Conservation (phyloP, 1,140 invertebrate genomes). For the Drosophila nikananu region DNA sequence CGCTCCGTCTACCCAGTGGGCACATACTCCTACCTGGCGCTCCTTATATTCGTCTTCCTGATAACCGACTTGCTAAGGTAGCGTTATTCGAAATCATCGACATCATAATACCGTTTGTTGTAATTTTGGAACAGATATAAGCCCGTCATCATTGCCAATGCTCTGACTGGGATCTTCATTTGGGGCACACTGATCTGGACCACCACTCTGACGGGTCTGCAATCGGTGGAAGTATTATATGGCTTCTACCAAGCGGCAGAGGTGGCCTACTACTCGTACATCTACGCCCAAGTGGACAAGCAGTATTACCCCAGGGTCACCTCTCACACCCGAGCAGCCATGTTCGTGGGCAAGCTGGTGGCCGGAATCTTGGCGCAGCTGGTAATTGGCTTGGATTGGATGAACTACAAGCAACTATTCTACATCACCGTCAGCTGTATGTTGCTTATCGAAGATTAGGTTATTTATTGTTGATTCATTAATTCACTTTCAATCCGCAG, state of each 20-base stretch:
- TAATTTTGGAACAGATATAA: conserved; percentile 89
- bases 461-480: background rate
- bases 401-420: conserved; percentile 89
- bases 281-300: conserved; percentile 95
- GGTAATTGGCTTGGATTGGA: conserved; percentile 86
- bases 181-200: conserved; percentile 91
- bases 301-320: conserved; percentile 91
- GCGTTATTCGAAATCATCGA: background rate
- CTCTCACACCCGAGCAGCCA: conserved; percentile 89
- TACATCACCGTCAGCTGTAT: conserved; percentile 89
- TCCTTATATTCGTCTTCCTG: conserved; percentile 90
- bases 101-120: background rate
- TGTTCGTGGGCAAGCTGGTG: conserved; percentile 89
- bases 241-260: conserved; percentile 94
- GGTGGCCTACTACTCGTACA: conserved; percentile 96
- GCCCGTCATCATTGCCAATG: conserved; percentile 92
- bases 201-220: conserved; percentile 87
- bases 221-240: conserved; percentile 89
- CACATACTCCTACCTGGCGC: conserved; percentile 91
- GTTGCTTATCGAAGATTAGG: conserved; percentile 9
- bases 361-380: conserved; percentile 88
- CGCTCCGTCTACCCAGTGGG: conserved; percentile 90
- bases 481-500: conserved; percentile 84
- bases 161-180: conserved; percentile 89
- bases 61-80: conserved; percentile 91